These are phyloP conservation scores for Semnornis frantzii DNA, from an alignment of 2,113 vertebrate species.

Conservation along the genomic window DNA sequence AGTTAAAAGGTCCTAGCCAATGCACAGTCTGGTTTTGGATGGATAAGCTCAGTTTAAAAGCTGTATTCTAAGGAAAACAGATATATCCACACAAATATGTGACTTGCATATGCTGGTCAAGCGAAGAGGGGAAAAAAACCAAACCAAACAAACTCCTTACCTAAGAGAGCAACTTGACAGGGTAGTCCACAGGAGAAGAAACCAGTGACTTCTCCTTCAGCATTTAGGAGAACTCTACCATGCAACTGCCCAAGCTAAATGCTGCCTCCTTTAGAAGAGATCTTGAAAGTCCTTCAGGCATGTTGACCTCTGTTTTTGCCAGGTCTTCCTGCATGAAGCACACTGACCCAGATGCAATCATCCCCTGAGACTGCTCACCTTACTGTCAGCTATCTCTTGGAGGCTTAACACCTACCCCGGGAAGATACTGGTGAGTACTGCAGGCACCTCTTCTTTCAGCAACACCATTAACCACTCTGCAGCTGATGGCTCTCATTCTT, in stretches of 20 bases:
- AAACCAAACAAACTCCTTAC: neutral
- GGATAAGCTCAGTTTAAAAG: neutral
- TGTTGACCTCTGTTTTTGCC: conserved; percentile 36
- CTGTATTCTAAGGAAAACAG: neutral
- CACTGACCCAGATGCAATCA: neutral
- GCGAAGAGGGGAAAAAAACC: neutral
- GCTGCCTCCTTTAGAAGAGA: neutral
- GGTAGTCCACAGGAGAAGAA: neutral
- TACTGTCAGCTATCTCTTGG: neutral
- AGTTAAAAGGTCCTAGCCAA: neutral
- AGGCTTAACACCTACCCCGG: neutral
- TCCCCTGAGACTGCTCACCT: neutral
- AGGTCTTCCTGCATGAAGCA: neutral
- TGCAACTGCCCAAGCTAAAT: neutral
- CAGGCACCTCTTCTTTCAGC: conserved; percentile 12
- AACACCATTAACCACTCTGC: neutral
- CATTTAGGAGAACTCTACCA: neutral
- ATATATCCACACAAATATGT: neutral
- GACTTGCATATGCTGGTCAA: neutral
- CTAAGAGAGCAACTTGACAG: neutral
- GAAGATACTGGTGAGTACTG: neutral
- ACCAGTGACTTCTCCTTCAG: neutral
- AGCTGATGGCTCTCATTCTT: conserved; percentile 18
- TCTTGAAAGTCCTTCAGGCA: conserved; percentile 30
- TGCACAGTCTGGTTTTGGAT: neutral